A percentile compares a stretch with the other conserved stretches of the same genome.
These are phyloP conservation scores for Ophonus ardosiacus DNA, from an alignment of 2,888 invertebrate species.

Conservation along the genomic window DNA sequence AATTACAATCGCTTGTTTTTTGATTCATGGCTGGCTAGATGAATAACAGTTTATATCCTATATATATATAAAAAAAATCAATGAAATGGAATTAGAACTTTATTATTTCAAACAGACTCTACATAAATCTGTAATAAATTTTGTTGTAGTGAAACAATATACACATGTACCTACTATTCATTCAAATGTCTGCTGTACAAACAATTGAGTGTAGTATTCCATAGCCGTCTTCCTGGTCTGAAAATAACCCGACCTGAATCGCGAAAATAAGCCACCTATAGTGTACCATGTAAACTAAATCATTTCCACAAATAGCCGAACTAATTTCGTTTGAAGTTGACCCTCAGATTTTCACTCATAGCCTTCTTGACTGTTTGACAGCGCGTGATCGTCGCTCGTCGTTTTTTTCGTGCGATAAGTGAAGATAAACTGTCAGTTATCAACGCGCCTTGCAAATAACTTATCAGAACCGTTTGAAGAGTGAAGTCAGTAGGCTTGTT, in stretches of 20 bases:
- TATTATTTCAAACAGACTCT: too few relatives aligned
- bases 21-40: too few relatives aligned
- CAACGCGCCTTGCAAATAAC: background rate
- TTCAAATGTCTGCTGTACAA: background rate
- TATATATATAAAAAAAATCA: too few relatives aligned
- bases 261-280: constrained; percentile 35
- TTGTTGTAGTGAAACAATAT: background rate
- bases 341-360: constrained; percentile 52
- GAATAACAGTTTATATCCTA: too few relatives aligned
- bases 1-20: too few relatives aligned
- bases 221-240: constrained; percentile 15
- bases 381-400: constrained; percentile 21
- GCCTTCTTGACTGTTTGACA: constrained; percentile 16
- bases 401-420: constrained; percentile 31
- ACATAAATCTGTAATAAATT: too few relatives aligned
- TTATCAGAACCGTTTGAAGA: constrained; percentile 7
- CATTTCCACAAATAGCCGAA: constrained; percentile 53
- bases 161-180: background rate
- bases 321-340: constrained; percentile 57
- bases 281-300: constrained; percentile 34
- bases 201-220: background rate
- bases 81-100: too few relatives aligned
- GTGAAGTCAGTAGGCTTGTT: background rate
- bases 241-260: constrained; percentile 16
- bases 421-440: constrained; percentile 18